phyloP scores from a whole-genome alignment of 2,888 invertebrate genomes.

The Gisinianus flammeolus region DNA sequence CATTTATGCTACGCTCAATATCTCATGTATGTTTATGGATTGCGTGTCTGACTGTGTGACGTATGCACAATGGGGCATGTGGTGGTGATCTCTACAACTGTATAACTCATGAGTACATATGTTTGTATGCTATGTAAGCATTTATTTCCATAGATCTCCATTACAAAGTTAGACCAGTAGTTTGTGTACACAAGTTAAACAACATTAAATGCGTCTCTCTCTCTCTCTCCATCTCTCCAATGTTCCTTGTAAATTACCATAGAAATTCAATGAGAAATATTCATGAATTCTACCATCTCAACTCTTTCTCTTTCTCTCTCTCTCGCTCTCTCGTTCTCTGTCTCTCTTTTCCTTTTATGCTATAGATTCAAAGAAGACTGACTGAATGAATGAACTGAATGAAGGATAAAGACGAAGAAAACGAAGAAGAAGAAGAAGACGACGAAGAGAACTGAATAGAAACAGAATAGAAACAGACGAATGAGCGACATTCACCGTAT shows the following conservation, averaged over 20 bases:
- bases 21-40: no score
- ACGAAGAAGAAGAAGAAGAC: background rate
- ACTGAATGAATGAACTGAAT: background rate
- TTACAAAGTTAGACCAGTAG: no score
- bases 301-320: background rate
- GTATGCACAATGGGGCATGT: no score
- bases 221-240: background rate
- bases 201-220: background rate
- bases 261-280: conserved; percentile 33
- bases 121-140: no score
- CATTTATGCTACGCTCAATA: no score
- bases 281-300: conserved; percentile 29
- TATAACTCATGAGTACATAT: no score
- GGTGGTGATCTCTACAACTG: no score
- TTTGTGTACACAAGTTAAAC: background rate
- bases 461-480: background rate
- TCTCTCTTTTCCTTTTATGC: background rate
- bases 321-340: background rate
- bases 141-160: no score
- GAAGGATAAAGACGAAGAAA: background rate
- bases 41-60: no score
- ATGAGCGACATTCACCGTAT: background rate
- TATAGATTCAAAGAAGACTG: background rate
- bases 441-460: background rate
- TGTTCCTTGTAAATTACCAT: conserved; percentile 21